Evolutionary conservation across 2,797 vertebrate genomes (phyloP), one percentile per base, ranked within the genome.

Genomic region (Trachops cirrhosus): DNA sequence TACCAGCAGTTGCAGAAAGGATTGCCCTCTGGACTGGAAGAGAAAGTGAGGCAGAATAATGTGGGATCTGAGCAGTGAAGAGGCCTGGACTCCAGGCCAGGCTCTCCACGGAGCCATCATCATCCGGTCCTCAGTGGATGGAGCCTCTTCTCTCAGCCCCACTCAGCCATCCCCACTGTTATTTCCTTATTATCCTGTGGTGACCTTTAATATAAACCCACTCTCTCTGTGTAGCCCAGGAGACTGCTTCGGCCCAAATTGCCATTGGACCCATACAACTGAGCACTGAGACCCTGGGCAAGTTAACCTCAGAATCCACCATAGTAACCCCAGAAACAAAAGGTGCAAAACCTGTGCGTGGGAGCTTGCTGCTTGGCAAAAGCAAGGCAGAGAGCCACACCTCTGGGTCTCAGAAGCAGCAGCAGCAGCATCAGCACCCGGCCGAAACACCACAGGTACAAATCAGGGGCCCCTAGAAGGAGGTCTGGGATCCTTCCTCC

Each of bases 231-330:
- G 0, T 92, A 97, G 97, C 41, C 79, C 97, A 96, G 54, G 97
- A 96, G 6, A 80, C 95, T 39, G 24, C 80, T 19, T 57, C 52
- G 7, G 89, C 32, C 44, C 91, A 90, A n/a, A 64, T 96, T 16
- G 29, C 12, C 26, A 3, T 93, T 29, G 91, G 21, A 41, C 41
- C 71, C 7, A 0, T 68, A 39, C 92, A 96, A 67, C 95, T 98
- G 29, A 98, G 98, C 68, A 86, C 93, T 8, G 98, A 99, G 75
- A 97, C 94, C 77, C 74, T 98, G 89, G 92, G 97, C 93, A 98
- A 97, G 83, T 91, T 96, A 62, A 97, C 94, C 8, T 97, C 98
- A 0, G 98, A 98, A 0, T 57, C 48, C 22, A 95, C 85, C 54
- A 98, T 96, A 64, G 79, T 83, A 24, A 93, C 62, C n/a, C 96